phyloP scores from a whole-genome alignment of 2,113 vertebrate species.

The Cepphus grylle region DNA sequence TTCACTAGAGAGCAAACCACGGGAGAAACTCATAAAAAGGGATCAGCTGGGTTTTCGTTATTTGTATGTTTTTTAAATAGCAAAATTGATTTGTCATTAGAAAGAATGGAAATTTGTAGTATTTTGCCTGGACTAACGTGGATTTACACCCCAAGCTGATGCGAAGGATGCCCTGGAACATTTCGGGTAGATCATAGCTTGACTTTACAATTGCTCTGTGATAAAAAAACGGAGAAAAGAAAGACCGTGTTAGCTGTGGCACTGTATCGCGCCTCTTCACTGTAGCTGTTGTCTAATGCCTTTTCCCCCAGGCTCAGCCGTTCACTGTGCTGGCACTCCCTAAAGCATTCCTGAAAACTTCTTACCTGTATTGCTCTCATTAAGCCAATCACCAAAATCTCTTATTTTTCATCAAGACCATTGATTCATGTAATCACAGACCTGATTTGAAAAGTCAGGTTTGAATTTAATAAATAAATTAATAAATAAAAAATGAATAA shows the following conservation, averaged over 20 bases:
- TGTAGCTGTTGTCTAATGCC: background rate
- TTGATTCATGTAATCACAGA: background rate
- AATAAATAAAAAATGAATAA: background rate
- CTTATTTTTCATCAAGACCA: background rate
- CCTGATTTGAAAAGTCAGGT: background rate
- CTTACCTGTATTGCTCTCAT: background rate
- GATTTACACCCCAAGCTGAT: background rate
- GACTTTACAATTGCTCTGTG: background rate
- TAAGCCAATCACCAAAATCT: background rate
- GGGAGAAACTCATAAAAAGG: background rate
- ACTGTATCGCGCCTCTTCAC: background rate
- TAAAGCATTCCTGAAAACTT: rapidly evolving
- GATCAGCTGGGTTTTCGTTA: background rate
- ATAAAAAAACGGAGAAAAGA: background rate
- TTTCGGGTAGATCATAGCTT: background rate
- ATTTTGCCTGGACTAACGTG: background rate
- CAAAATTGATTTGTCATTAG: background rate
- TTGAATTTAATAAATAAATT: background rate
- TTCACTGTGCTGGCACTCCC: background rate
- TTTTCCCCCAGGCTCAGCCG: background rate
- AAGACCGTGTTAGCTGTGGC: background rate
- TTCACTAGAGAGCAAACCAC: background rate
- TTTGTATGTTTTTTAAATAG: background rate
- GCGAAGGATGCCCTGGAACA: background rate
- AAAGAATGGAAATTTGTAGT: background rate